A percentile compares a stretch with the other conserved stretches of the same genome.
Evolutionary conservation across 2,797 vertebrate genomes (phyloP).

Genomic region (Falco concolor): DNA sequence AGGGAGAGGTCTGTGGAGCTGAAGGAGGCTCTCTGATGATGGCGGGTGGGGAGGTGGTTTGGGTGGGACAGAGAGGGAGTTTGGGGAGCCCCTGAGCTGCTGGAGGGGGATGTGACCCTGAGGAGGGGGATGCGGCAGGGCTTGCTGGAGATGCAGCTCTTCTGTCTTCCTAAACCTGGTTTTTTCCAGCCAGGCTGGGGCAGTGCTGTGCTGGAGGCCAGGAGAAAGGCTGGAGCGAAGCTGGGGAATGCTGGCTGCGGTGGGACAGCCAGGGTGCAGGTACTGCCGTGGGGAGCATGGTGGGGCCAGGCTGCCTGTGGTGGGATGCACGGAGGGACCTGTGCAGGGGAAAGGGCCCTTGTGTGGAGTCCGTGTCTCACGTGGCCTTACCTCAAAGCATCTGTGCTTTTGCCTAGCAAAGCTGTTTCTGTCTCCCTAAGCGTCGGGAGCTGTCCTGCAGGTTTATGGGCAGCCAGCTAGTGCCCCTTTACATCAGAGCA

Average conservation of each 20-base stretch:
- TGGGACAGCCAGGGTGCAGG: not conserved
- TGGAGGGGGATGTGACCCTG: not conserved
- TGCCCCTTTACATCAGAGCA: not conserved
- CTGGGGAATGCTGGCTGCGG: fast-evolving
- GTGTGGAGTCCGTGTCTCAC: fast-evolving
- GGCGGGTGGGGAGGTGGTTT: not conserved
- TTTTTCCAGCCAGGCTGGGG: not conserved
- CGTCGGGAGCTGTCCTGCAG: not conserved
- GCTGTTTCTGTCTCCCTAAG: not conserved
- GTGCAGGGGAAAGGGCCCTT: not conserved
- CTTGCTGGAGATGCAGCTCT: not conserved
- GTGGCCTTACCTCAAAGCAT: not conserved
- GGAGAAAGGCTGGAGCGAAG: not conserved
- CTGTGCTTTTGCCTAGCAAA: not conserved
- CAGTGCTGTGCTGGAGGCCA: not conserved
- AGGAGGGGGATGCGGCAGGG: not conserved
- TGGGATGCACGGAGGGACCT: too few relatives aligned
- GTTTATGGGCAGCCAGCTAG: not conserved
- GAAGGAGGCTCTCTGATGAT: not conserved
- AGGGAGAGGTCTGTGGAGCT: not conserved
- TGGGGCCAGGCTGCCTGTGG: not conserved
- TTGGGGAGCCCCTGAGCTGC: not conserved
- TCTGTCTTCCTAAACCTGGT: not conserved
- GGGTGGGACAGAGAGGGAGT: too few relatives aligned
- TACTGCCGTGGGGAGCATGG: not conserved